Percentiles rank a stretch among this genome's conserved stretches.
These are phyloP conservation scores for Halcyon badia DNA, from an alignment of 2,797 vertebrate species.

Conservation along the genomic window DNA sequence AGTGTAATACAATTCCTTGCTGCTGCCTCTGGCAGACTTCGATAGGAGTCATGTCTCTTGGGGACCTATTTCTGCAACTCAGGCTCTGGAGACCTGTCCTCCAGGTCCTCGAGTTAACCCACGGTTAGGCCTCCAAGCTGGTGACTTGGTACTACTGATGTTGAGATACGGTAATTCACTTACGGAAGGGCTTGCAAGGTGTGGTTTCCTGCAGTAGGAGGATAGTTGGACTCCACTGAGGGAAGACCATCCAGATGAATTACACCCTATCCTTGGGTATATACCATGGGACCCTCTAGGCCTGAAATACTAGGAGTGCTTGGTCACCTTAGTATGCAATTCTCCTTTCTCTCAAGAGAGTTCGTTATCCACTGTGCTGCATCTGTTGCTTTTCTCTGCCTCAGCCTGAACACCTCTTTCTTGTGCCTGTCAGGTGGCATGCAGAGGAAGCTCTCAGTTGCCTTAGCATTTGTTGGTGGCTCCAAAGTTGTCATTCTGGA, in stretches of 20 bases:
- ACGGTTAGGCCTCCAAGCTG: neutral
- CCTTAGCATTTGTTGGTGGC: conserved; percentile 96
- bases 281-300: neutral
- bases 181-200: neutral
- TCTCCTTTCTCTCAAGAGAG: neutral
- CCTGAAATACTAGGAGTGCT: neutral
- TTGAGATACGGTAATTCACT: neutral
- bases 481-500: conserved; percentile 98
- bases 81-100: neutral
- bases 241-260: neutral
- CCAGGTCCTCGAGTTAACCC: neutral
- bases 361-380: neutral
- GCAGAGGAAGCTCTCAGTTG: conserved; percentile 97
- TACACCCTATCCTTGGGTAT: neutral
- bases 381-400: neutral
- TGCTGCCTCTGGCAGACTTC: neutral
- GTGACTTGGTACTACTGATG: accelerated
- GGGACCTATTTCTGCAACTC: neutral
- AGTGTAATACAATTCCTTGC: neutral
- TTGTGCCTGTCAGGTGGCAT: conserved; percentile 88
- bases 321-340: neutral
- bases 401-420: neutral
- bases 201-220: neutral
- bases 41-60: neutral
- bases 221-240: neutral